Evolutionary conservation across 2,113 vertebrate genomes (phyloP).

Genomic region (Heptranchias perlo): DNA sequence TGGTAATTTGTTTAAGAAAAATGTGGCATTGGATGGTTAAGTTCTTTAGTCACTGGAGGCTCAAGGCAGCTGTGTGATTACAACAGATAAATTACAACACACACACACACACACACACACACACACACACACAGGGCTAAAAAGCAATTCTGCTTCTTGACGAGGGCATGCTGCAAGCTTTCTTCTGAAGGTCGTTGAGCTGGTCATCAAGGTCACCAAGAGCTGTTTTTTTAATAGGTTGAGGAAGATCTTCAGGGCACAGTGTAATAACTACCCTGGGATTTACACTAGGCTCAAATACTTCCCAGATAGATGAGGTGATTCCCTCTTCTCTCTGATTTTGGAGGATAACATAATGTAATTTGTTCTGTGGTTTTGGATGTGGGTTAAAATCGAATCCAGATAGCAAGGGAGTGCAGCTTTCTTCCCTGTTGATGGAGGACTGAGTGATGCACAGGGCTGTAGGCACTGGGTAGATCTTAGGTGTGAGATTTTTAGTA

Average conservation of each 20-base stretch:
- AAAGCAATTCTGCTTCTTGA: neutral
- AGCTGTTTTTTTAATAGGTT: neutral
- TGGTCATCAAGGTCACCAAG: neutral
- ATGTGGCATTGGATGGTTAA: neutral
- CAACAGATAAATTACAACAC: neutral
- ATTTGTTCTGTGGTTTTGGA: neutral
- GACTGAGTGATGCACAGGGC: neutral
- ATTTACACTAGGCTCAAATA: neutral
- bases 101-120: too few species aligned
- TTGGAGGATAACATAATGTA: neutral
- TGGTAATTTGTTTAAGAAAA: conserved; percentile 16
- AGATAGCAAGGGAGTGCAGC: neutral
- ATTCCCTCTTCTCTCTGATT: neutral
- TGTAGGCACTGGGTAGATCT: neutral
- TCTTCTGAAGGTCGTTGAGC: neutral
- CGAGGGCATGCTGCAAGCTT: neutral
- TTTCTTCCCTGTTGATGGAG: neutral
- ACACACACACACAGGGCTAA: neutral
- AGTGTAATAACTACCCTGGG: neutral
- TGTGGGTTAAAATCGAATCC: neutral
- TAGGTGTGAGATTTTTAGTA: neutral
- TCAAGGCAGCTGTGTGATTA: neutral
- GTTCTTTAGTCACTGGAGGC: neutral
- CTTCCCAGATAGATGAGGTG: neutral
- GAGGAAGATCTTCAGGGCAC: neutral